A percentile compares a stretch with the other conserved stretches of the same genome.
These are phyloP conservation scores for Leptinotarsa undecemlineata DNA, from an alignment of 1,140 invertebrate genomes.

Conservation along the genomic window DNA sequence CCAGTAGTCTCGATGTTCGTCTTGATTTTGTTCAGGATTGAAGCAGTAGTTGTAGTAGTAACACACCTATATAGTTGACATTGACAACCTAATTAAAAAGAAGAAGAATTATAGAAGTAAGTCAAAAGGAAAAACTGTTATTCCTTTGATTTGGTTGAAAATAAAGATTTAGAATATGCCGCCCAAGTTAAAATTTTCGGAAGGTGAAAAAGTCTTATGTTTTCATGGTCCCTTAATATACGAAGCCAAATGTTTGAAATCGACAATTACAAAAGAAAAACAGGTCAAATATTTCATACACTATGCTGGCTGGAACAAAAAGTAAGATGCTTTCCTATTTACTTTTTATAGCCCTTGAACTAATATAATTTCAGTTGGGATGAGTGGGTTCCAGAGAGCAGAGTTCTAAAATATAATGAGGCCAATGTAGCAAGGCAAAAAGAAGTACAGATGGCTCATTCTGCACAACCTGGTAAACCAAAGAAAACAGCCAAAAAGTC, in stretches of 20 bases:
- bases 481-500: constrained; percentile 59
- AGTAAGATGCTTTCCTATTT: constrained; percentile 62
- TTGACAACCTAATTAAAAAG: no score
- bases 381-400: constrained; percentile 94
- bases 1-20: no score
- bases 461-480: constrained; percentile 67
- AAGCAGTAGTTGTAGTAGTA: no score
- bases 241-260: constrained; percentile 93
- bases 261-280: constrained; percentile 80
- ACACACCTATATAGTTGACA: no score
- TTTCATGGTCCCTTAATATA: constrained; percentile 94
- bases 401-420: constrained; percentile 92
- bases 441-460: constrained; percentile 83
- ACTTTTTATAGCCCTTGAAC: constrained; percentile 1
- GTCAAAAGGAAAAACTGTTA: no score
- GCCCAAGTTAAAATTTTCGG: constrained; percentile 67
- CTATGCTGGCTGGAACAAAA: constrained; percentile 98
- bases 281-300: constrained; percentile 91
- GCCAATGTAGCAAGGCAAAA: constrained; percentile 88
- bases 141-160: no score
- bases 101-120: no score
- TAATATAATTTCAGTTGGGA: constrained; percentile 80
- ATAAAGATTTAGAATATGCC: constrained; percentile 45
- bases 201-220: constrained; percentile 91
- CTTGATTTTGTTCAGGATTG: no score